phyloP scores from a whole-genome alignment of 2,797 vertebrate genomes.

The Falco naumanni region DNA sequence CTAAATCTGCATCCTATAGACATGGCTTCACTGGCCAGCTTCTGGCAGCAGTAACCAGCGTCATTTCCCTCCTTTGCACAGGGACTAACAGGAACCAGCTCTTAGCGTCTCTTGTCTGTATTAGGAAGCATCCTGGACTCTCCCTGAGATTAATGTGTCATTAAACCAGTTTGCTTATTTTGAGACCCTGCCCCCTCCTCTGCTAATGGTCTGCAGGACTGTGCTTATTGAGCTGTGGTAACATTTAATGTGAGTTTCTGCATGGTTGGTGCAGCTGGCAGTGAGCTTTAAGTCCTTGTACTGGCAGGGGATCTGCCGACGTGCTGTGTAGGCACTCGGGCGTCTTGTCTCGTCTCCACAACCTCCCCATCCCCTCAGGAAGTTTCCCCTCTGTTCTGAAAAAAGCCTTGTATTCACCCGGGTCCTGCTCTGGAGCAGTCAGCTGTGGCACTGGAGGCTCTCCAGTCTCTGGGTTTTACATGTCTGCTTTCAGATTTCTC shows the following conservation, averaged over 20 bases:
- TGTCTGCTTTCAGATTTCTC: background rate
- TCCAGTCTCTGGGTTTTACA: background rate
- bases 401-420: background rate
- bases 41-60: background rate
- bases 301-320: background rate
- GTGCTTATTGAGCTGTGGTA: constrained; percentile 14
- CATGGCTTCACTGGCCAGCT: background rate
- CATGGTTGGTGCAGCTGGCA: constrained; percentile 33
- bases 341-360: background rate
- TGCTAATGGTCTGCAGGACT: background rate
- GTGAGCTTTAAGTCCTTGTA: background rate
- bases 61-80: background rate
- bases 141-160: background rate
- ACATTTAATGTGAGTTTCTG: constrained; percentile 60
- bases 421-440: background rate
- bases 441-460: background rate
- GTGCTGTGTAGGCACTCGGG: background rate
- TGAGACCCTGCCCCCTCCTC: background rate
- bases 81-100: background rate
- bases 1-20: background rate
- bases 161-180: constrained; percentile 26
- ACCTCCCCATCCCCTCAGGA: background rate
- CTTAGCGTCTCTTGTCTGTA: background rate
- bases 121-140: background rate
- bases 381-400: background rate